Conservation (phyloP, 1,140 invertebrate species). For the Lerema accius region DNA sequence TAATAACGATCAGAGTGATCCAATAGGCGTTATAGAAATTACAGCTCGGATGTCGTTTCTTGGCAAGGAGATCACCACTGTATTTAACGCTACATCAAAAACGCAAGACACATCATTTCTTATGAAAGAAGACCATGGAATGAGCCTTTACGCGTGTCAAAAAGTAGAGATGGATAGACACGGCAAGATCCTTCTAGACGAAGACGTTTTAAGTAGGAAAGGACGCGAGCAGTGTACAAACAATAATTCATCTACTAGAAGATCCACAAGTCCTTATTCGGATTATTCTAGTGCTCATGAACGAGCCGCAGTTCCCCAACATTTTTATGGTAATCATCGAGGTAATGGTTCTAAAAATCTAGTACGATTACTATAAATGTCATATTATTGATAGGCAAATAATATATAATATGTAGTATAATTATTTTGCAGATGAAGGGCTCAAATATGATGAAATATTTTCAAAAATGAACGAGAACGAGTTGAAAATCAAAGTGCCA, state of each 20-base stretch:
- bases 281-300: slow-evolving; percentile 49
- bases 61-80: slow-evolving; percentile 74
- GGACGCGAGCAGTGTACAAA: slow-evolving; percentile 34
- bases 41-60: slow-evolving; percentile 71
- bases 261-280: slow-evolving; percentile 58
- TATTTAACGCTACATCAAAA: slow-evolving; percentile 60
- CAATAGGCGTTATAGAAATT: slow-evolving; percentile 72
- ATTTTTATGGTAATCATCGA: slow-evolving; percentile 34
- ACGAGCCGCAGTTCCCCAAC: slow-evolving; percentile 25
- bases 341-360: slow-evolving; percentile 28
- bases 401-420: slow-evolving; percentile 11
- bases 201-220: slow-evolving; percentile 60
- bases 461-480: slow-evolving; percentile 73
- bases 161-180: slow-evolving; percentile 74
- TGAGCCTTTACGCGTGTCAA: slow-evolving; percentile 71
- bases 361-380: neutral
- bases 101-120: slow-evolving; percentile 56
- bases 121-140: slow-evolving; percentile 66
- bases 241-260: slow-evolving; percentile 33
- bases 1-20: slow-evolving; percentile 53
- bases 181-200: slow-evolving; percentile 72
- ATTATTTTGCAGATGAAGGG: slow-evolving; percentile 50
- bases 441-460: slow-evolving; percentile 72
- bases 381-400: neutral
- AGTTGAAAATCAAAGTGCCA: slow-evolving; percentile 72